Base-by-base conservation (phyloP, 2,797 vertebrate species). In the Neoniphon sammara region DNA sequence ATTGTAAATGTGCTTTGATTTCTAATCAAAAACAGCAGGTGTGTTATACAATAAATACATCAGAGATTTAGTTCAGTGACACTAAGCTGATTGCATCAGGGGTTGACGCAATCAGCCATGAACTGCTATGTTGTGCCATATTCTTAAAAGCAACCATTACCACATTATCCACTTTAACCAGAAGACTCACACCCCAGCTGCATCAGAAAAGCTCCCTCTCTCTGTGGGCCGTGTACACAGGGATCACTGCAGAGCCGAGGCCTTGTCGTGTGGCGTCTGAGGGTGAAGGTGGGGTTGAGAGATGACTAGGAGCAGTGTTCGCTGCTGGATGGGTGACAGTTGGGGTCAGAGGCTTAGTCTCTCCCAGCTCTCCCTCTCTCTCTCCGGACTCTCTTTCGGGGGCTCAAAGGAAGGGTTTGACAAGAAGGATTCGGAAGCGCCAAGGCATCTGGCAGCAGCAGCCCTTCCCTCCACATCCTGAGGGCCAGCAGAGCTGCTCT, bases 401-500 rank as follows among this genome's bases (percentile, higher is more conserved):
- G 80, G 58, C 89, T 93, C 78, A 89, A 89, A 88, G 86, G 84
- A 76, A 81, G 46, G 69, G 81, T 81, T 85, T 91, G 88, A 89
- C 69, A 70, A 73, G 87, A 80, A 85, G 61, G 73, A 90, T 61
- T 78, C 78, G 81, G 92, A 92, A 91, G 91, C 85, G 73, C 23
- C 5, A 39, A 78, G 83, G 87, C 78, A 73, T 82, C 89, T 91
- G 91, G 90, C 91, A 84, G 82, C 59, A 59, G 75, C 71, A n/a
- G 69, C 63, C 85, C 74, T 86, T 88, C 82, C 88, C 81, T 91
- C 86, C 89, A 92, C 91, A 92, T 95, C 92, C 93, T 89, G 92
- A 86, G 86, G 82, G 86, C 88, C 80, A 57, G 89, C 74, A 74
- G 84, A 90, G 88, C 80, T 54, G 81, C 82, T 87, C 73, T 81